Percentiles rank a stretch among this genome's conserved stretches.
Evolutionary conservation across 2,888 invertebrate genomes (phyloP).

Genomic region (Seira sanloemensis): DNA sequence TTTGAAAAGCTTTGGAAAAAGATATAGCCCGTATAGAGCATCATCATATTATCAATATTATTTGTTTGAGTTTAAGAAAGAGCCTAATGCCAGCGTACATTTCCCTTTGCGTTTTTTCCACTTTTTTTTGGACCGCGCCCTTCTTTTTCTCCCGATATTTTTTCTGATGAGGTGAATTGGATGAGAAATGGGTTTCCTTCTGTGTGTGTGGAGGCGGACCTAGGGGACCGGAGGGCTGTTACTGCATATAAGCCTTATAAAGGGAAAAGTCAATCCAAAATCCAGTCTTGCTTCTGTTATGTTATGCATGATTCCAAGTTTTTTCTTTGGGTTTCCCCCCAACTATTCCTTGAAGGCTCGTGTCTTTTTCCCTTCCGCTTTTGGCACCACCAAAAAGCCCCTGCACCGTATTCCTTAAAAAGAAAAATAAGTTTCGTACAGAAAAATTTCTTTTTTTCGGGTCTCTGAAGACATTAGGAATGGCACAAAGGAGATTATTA

Average conservation of each 20-base stretch:
- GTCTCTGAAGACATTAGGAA: slow-evolving; percentile 58
- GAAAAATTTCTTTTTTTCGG: slow-evolving; percentile 38
- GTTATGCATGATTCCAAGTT: no score
- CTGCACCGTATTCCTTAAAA: neutral
- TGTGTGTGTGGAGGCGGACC: no score
- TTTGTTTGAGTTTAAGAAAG: no score
- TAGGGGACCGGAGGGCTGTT: slow-evolving; percentile 38
- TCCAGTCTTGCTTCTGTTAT: no score
- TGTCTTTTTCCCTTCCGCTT: neutral
- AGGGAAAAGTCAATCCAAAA: no score
- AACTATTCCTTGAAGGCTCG: neutral
- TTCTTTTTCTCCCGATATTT: slow-evolving; percentile 29
- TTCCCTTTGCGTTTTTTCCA: slow-evolving; percentile 13
- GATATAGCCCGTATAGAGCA: no score
- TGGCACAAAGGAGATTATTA: slow-evolving; percentile 59
- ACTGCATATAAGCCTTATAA: neutral
- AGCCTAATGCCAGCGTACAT: neutral
- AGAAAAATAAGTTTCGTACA: neutral
- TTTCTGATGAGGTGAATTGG: slow-evolving; percentile 53
- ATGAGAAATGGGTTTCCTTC: slow-evolving; percentile 51
- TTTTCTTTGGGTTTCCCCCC: neutral
- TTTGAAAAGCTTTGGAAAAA: no score
- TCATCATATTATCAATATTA: no score
- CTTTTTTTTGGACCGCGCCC: slow-evolving; percentile 46
- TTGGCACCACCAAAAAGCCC: neutral